Conservation (phyloP, 2,113 vertebrate species). For the Hoplias malabaricus region DNA sequence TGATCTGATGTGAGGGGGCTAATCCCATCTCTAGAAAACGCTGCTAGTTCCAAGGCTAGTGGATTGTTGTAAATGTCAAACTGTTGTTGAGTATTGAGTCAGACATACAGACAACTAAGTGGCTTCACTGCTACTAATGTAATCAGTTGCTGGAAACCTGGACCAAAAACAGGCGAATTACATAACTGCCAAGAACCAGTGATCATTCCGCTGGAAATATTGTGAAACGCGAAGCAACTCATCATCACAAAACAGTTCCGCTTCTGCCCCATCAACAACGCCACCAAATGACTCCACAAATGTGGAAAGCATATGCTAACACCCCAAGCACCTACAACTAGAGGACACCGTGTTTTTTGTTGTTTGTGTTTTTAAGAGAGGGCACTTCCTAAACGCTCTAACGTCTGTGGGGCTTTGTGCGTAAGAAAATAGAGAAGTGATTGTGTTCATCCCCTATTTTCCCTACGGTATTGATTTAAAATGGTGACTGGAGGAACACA, state of each 20-base stretch:
- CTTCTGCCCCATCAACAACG: background rate
- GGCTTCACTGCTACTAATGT: background rate
- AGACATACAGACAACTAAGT: too few relatives aligned
- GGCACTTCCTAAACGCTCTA: background rate
- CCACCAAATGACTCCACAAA: background rate
- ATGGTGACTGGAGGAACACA: constrained; percentile 74
- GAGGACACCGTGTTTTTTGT: background rate
- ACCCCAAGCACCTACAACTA: constrained; percentile 1
- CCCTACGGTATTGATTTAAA: constrained; percentile 75
- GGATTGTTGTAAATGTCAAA: too few relatives aligned
- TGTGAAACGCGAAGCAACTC: background rate
- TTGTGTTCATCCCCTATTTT: constrained; percentile 23
- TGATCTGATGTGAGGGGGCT: too few relatives aligned
- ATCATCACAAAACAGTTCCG: background rate
- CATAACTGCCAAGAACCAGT: background rate
- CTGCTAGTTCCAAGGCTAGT: too few relatives aligned
- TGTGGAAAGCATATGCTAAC: background rate
- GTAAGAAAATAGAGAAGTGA: constrained; percentile 61
- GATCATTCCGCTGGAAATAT: background rate
- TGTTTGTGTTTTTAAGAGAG: constrained; percentile 50
- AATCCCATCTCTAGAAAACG: too few relatives aligned
- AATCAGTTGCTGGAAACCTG: background rate
- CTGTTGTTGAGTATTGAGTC: too few relatives aligned
- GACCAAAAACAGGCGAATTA: background rate
- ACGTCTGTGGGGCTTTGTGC: background rate